phyloP scores from a whole-genome alignment of 2,113 vertebrate genomes.

The Leucopsar rothschildi region DNA sequence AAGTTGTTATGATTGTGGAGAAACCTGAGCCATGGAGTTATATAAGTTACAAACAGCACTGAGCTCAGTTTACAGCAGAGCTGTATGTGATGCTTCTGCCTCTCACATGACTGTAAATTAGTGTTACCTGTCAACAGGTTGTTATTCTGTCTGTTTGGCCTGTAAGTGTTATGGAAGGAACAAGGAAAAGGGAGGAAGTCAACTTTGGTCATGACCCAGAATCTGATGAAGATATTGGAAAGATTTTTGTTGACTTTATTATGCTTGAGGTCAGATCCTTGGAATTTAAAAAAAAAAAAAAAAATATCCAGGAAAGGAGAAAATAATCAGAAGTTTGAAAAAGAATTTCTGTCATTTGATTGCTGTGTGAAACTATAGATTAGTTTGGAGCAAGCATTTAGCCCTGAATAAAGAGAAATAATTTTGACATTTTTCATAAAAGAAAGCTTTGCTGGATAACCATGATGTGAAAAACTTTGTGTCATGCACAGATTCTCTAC shows the following conservation, averaged over 20 bases:
- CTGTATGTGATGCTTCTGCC: not conserved
- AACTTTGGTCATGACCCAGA: conserved; percentile 18
- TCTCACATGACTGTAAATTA: conserved; percentile 8
- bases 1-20: not conserved
- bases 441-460: not conserved
- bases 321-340: not conserved
- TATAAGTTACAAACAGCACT: not conserved
- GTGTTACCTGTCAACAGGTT: conserved; percentile 24
- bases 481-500: not conserved
- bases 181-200: not conserved
- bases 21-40: not conserved
- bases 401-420: not conserved
- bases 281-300: not conserved
- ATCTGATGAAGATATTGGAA: not conserved
- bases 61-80: conserved; percentile 5
- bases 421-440: not conserved
- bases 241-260: not conserved
- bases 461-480: not conserved
- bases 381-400: not conserved
- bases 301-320: not conserved
- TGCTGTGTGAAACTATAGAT: not conserved
- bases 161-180: not conserved
- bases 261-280: not conserved
- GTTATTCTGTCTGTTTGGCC: conserved; percentile 13
- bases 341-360: not conserved